Evolutionary conservation across 2,797 vertebrate genomes (phyloP).

Genomic region (Poeciliopsis paucimaculata): DNA sequence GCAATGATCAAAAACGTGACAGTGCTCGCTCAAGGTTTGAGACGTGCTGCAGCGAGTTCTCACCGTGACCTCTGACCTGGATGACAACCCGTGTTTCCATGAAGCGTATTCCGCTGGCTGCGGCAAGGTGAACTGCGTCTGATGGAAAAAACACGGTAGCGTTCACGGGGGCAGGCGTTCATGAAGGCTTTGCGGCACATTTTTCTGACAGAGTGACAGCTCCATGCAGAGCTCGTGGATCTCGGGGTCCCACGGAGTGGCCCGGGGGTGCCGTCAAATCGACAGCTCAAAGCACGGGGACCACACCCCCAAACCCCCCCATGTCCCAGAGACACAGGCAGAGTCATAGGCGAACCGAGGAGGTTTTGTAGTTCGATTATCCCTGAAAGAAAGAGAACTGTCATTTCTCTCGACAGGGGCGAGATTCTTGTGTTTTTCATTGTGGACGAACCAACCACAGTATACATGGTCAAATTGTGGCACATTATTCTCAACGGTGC

Average conservation of each 20-base stretch:
- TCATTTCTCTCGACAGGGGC: conserved; percentile 65
- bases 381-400: conserved; percentile 50
- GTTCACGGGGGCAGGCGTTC: conserved; percentile 25
- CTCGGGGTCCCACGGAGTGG: conserved; percentile 36
- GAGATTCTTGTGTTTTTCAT: conserved; percentile 46
- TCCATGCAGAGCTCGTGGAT: conserved; percentile 51
- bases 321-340: conserved; percentile 41
- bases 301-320: not conserved
- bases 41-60: conserved; percentile 29
- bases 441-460: not conserved
- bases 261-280: conserved; percentile 55
- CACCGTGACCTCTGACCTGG: conserved; percentile 47
- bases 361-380: conserved; percentile 42
- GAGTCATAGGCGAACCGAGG: conserved; percentile 53
- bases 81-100: conserved; percentile 21
- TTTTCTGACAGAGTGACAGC: conserved; percentile 74
- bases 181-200: conserved; percentile 43
- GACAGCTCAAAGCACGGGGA: conserved; percentile 60
- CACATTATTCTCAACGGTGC: conserved; percentile 32
- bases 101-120: conserved; percentile 43
- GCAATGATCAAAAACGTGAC: conserved; percentile 13
- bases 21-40: conserved; percentile 28
- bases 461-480: conserved; percentile 37
- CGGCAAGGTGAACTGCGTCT: conserved; percentile 57
- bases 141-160: conserved; percentile 58